Percentiles rank a stretch among this genome's conserved stretches.
These are phyloP conservation scores for Eunapius fragilis DNA, from an alignment of 37 sponge, comb jelly and placozoan species.

Conservation along the genomic window DNA sequence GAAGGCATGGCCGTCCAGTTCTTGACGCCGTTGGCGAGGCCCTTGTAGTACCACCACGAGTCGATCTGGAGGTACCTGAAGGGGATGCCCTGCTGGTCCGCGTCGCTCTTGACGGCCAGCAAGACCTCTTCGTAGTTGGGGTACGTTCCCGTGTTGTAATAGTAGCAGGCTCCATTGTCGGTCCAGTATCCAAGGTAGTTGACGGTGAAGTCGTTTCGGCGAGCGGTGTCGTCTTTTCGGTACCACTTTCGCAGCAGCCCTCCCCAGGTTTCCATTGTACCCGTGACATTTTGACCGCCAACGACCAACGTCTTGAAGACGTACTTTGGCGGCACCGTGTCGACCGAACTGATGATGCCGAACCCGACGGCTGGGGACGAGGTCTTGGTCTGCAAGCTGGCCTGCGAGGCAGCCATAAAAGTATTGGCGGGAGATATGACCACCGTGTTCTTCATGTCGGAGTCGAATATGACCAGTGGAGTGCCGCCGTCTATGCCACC, in stretches of 20 bases:
- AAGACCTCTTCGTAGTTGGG: slow-evolving; percentile 29
- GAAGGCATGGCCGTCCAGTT: slow-evolving; percentile 61
- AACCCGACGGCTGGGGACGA: slow-evolving; percentile 13
- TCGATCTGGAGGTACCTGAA: slow-evolving; percentile 44
- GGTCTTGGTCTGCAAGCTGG: slow-evolving; percentile 1
- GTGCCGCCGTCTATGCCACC: slow-evolving; percentile 21
- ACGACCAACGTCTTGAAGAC: slow-evolving; percentile 19
- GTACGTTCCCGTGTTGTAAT: slow-evolving; percentile 31
- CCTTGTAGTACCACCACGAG: slow-evolving; percentile 72
- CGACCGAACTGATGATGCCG: slow-evolving; percentile 46
- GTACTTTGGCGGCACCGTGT: slow-evolving; percentile 19
- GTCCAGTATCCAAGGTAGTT: slow-evolving; percentile 53
- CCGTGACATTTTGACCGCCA: slow-evolving; percentile 31
- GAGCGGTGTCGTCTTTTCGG: slow-evolving; percentile 3
- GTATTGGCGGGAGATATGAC: slow-evolving; percentile 27
- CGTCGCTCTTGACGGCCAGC: slow-evolving; percentile 17
- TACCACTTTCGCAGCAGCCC: slow-evolving; percentile 9
- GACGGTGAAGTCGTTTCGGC: slow-evolving; percentile 19
- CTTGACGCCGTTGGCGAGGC: slow-evolving; percentile 43
- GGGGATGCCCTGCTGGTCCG: slow-evolving; percentile 19
- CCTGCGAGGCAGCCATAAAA: slow-evolving; percentile 31
- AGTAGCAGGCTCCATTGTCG: slow-evolving; percentile 54
- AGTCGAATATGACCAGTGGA: slow-evolving; percentile 36
- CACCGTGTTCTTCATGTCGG: slow-evolving; percentile 25
- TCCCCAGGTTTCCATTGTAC: slow-evolving; percentile 34